These are phyloP conservation scores for Oasisia sp. DNA, from an alignment of 2,888 invertebrate species.

Conservation along the genomic window DNA sequence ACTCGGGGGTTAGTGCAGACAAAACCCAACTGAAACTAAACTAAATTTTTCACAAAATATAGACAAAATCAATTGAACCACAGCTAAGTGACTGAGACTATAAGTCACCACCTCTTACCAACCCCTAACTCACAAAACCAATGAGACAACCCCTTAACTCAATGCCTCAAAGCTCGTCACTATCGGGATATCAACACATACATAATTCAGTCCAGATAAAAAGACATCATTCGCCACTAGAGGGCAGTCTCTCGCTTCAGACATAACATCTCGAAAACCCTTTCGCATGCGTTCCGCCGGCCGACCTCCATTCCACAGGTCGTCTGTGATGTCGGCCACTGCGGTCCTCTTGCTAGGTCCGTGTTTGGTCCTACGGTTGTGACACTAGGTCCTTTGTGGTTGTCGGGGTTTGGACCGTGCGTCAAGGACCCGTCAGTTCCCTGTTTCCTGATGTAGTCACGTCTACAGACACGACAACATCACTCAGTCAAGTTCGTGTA, in stretches of 20 bases:
- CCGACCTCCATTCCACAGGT: neutral
- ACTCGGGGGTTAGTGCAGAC: no score
- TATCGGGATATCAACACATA: neutral
- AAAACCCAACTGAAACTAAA: no score
- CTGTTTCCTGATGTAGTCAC: neutral
- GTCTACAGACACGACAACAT: neutral
- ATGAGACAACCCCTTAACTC: no score
- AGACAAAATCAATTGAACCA: no score
- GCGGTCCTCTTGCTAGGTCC: neutral
- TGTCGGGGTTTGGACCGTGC: neutral
- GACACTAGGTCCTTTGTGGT: neutral
- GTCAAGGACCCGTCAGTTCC: neutral
- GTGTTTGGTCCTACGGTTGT: neutral
- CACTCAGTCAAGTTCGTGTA: neutral
- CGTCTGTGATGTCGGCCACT: neutral
- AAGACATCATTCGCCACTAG: neutral
- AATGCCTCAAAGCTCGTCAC: no score
- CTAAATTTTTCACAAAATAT: no score
- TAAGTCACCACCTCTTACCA: no score
- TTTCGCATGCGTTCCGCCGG: neutral
- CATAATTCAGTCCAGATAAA: neutral
- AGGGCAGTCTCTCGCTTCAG: neutral
- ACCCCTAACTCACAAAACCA: no score
- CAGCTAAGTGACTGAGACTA: no score
- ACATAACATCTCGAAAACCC: neutral